These are phyloP conservation scores for Cyrtodaria siliqua DNA, from an alignment of 2,888 invertebrate genomes.

Conservation along the genomic window DNA sequence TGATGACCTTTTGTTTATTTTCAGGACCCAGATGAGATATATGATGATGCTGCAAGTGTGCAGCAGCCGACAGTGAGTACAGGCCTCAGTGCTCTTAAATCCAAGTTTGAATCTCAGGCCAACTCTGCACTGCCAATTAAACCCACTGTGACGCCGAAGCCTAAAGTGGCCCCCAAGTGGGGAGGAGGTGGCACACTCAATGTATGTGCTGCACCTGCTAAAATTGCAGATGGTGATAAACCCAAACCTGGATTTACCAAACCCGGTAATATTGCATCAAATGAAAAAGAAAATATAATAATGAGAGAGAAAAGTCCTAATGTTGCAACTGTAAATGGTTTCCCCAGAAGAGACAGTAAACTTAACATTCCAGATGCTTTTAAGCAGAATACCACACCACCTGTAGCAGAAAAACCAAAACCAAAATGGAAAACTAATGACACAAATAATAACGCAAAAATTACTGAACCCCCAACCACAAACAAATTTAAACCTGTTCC, in stretches of 20 bases:
- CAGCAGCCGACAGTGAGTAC: too few species aligned
- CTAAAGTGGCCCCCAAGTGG: not conserved
- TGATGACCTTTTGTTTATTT: too few species aligned
- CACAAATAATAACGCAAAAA: conserved; percentile 28
- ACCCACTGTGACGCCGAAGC: conserved; percentile 9
- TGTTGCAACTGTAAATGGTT: not conserved
- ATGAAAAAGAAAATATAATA: not conserved
- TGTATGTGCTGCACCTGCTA: not conserved
- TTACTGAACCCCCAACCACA: conserved; percentile 5
- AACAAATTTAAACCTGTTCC: too few species aligned
- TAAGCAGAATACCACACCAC: conserved; percentile 1
- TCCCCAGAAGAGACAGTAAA: conserved; percentile 27
- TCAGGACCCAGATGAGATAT: conserved; percentile 21
- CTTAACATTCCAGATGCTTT: conserved; percentile 41
- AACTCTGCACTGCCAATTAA: not conserved
- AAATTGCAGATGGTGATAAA: conserved; percentile 1
- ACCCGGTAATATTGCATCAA: not conserved
- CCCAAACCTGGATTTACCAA: conserved; percentile 2
- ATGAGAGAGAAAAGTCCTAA: not conserved
- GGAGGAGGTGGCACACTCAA: conserved; percentile 2
- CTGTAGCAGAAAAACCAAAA: conserved; percentile 26
- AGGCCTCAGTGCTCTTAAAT: conserved; percentile 18
- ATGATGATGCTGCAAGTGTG: conserved; percentile 3
- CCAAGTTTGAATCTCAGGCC: not conserved
- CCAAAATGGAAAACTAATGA: conserved; percentile 30